Conservation (phyloP, 92 coral and sea anemone genomes). For the Heliopora coerulea region DNA sequence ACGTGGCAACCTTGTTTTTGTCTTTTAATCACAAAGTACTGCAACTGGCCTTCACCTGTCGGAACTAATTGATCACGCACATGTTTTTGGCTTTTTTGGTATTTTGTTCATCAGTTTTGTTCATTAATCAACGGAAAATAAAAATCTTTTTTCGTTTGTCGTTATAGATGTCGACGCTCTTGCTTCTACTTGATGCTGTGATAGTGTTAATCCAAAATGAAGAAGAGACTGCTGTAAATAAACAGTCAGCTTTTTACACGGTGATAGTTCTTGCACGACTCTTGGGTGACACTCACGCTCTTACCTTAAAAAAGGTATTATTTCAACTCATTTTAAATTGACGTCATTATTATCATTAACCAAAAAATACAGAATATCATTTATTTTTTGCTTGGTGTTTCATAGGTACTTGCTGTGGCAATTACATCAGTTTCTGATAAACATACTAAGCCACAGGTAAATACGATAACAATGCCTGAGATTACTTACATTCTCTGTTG, state of each 20-base stretch:
- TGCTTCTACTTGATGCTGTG: constrained; percentile 61
- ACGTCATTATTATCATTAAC: not conserved
- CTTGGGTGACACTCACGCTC: constrained; percentile 67
- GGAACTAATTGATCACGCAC: no score
- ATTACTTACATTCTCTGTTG: not conserved
- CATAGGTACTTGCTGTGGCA: constrained; percentile 67
- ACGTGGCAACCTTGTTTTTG: no score
- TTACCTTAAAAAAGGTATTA: constrained; percentile 67
- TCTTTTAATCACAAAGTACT: no score
- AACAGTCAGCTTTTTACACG: constrained; percentile 86
- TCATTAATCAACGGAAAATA: no score
- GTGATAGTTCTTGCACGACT: constrained; percentile 71
- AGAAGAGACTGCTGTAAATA: constrained; percentile 70
- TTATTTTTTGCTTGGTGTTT: not conserved
- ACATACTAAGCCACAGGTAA: constrained; percentile 72
- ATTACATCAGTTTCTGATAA: constrained; percentile 55
- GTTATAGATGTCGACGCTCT: constrained; percentile 58
- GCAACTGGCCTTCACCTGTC: no score
- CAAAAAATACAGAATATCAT: not conserved
- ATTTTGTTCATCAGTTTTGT: no score
- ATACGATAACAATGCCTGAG: not conserved
- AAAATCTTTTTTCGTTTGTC: no score
- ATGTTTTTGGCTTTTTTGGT: no score
- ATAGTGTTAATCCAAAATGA: constrained; percentile 54
- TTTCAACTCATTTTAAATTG: not conserved